A percentile compares a stretch with the other conserved stretches of the same genome.
phyloP scores from a whole-genome alignment of 2,113 vertebrate genomes.

The Myotis lucifugus region DNA sequence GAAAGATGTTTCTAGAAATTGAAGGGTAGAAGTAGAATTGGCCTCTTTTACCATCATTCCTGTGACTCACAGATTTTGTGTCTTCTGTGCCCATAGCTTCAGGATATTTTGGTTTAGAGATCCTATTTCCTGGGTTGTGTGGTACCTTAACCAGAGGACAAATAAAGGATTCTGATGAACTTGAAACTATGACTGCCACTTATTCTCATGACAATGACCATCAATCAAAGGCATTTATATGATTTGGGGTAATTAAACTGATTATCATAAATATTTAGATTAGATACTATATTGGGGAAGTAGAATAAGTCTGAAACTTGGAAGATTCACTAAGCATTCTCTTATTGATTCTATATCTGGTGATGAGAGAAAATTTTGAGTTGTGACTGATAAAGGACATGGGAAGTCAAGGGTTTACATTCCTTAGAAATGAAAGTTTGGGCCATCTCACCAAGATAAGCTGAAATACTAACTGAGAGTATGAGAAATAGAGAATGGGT shows the following conservation, averaged over 20 bases:
- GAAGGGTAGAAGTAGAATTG: neutral
- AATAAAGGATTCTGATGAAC: neutral
- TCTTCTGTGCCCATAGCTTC: neutral
- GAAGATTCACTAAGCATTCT: neutral
- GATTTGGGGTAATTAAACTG: neutral
- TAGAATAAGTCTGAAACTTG: neutral
- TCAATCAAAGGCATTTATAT: neutral
- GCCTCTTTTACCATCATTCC: neutral
- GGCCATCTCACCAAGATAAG: neutral
- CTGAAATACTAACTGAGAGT: neutral
- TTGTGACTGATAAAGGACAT: neutral
- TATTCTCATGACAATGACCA: neutral
- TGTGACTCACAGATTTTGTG: neutral
- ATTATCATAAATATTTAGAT: neutral
- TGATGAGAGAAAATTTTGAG: neutral
- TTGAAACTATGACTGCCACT: neutral
- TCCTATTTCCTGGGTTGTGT: neutral
- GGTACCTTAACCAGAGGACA: neutral
- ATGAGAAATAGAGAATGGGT: neutral
- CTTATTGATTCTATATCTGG: neutral
- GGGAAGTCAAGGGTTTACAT: neutral
- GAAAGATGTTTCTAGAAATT: neutral
- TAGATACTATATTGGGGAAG: neutral
- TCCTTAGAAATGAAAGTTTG: neutral
- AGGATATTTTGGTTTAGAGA: neutral